Evolutionary conservation across 2,113 vertebrate species (phyloP).

Genomic region (Hydrolagus affinis): DNA sequence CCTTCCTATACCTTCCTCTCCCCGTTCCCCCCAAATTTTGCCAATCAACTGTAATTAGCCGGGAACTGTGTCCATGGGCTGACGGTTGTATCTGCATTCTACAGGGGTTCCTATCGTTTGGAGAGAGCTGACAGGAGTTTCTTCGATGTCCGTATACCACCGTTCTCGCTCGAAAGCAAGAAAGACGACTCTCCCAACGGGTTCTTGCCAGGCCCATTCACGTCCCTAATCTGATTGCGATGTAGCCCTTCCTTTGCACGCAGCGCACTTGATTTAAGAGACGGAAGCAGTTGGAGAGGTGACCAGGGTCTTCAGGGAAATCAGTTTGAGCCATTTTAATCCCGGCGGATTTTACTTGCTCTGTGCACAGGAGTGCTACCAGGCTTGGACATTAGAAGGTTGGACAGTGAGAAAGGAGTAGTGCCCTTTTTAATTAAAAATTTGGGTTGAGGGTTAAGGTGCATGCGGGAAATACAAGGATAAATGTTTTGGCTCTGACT

Average conservation of each 20-base stretch:
- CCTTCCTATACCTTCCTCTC: neutral
- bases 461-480: neutral
- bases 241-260: neutral
- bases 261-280: neutral
- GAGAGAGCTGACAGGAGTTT: constrained; percentile 90
- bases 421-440: neutral
- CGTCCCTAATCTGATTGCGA: constrained; percentile 40
- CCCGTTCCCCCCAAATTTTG: constrained; percentile 32
- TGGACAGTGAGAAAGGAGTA: neutral
- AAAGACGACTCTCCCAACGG: constrained; percentile 58
- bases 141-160: constrained; percentile 93
- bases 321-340: neutral
- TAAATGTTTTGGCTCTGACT: neutral
- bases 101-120: constrained; percentile 91
- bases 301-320: neutral
- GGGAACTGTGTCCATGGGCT: constrained; percentile 1
- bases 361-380: neutral
- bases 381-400: neutral
- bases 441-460: neutral
- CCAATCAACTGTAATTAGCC: neutral
- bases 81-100: constrained; percentile 34
- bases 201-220: constrained; percentile 47
- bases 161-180: constrained; percentile 97
- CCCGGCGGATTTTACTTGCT: neutral
- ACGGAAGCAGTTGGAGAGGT: neutral